These are phyloP conservation scores for Donacobius atricapilla DNA, from an alignment of 2,113 vertebrate species.

Conservation along the genomic window DNA sequence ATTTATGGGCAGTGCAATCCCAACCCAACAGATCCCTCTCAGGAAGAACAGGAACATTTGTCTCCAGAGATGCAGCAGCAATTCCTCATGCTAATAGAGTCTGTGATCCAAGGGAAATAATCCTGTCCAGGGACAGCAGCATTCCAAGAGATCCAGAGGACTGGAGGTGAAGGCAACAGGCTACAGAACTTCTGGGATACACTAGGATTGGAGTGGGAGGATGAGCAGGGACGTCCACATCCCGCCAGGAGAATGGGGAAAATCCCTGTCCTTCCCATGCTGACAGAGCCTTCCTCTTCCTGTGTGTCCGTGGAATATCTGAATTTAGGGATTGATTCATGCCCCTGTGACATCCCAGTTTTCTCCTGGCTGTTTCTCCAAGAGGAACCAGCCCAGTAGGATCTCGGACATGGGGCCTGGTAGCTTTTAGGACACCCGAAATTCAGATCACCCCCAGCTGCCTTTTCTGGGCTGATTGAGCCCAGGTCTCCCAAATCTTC, in stretches of 20 bases:
- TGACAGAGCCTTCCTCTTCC: background rate
- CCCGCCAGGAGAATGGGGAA: background rate
- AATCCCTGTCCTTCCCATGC: background rate
- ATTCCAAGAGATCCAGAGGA: background rate
- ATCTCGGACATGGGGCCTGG: background rate
- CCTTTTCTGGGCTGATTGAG: background rate
- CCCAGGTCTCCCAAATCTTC: background rate
- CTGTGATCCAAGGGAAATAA: conserved; percentile 8
- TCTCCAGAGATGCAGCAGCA: background rate
- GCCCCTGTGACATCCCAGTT: background rate
- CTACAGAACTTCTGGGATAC: background rate
- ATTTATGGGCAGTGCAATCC: conserved; percentile 48
- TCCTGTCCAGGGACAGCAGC: background rate
- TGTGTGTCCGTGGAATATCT: background rate
- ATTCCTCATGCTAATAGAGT: conserved; percentile 30
- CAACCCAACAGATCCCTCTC: conserved; percentile 5
- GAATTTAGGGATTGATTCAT: background rate
- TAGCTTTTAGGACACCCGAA: background rate
- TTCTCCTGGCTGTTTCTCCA: background rate
- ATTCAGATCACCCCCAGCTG: background rate
- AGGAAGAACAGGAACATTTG: background rate
- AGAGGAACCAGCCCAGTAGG: background rate
- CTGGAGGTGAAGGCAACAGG: background rate
- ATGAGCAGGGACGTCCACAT: background rate
- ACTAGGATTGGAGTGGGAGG: background rate